phyloP scores from a whole-genome alignment of 2,113 vertebrate genomes.

The Dicaeum eximium region DNA sequence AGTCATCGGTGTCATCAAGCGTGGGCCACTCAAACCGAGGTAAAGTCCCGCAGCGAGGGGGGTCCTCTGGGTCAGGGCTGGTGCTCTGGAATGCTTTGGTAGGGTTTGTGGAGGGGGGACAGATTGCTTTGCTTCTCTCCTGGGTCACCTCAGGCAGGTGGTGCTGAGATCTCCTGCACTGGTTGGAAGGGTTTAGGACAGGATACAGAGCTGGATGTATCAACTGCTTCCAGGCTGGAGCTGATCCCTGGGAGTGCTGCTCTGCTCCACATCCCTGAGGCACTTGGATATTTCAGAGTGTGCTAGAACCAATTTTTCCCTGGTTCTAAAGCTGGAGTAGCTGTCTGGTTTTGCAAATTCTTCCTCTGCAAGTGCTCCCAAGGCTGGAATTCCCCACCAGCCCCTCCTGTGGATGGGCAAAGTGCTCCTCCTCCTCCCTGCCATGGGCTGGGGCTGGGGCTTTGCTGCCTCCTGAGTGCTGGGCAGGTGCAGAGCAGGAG shows the following conservation, averaged over 20 bases:
- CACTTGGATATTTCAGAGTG: background rate
- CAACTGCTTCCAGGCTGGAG: background rate
- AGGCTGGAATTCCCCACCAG: background rate
- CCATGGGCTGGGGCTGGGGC: background rate
- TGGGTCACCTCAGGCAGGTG: background rate
- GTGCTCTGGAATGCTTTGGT: background rate
- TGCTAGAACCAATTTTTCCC: background rate
- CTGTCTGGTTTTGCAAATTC: background rate
- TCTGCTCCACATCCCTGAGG: background rate
- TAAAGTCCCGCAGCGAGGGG: background rate
- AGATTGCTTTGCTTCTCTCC: rapidly evolving
- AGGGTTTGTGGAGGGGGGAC: background rate
- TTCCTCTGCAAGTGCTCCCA: background rate
- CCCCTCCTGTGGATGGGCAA: background rate
- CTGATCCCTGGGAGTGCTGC: background rate
- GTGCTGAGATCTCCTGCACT: background rate
- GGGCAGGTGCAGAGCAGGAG: background rate
- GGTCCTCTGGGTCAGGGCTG: background rate
- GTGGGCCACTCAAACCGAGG: conserved; percentile 75
- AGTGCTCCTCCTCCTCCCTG: background rate
- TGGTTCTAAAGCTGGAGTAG: background rate
- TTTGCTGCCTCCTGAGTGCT: background rate
- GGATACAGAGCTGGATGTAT: background rate
- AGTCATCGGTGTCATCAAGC: conserved; percentile 66
- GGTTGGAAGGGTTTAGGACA: background rate